Evolutionary conservation across 2,888 invertebrate species (phyloP).

Genomic region (Trissonchulus latispiculum): DNA sequence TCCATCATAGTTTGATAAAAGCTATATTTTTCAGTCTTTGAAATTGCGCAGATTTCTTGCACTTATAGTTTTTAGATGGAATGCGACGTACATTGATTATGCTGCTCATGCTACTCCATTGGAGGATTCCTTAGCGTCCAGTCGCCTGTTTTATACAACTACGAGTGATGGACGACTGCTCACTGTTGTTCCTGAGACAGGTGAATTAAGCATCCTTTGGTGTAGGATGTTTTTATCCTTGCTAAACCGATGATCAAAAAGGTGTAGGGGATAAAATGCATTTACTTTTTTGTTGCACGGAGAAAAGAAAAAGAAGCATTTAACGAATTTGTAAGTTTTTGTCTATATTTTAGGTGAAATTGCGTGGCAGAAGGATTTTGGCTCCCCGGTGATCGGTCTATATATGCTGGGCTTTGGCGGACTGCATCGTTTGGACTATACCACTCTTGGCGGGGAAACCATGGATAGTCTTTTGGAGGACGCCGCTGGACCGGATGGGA

Average conservation of each 20-base stretch:
- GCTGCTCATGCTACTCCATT: constrained; percentile 53
- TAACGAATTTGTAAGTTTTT: too few relatives aligned
- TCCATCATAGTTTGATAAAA: too few relatives aligned
- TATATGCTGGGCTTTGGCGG: constrained; percentile 54
- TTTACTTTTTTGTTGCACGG: too few relatives aligned
- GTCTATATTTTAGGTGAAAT: constrained; percentile 58
- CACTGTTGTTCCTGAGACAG: constrained; percentile 69
- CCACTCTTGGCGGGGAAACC: constrained; percentile 41
- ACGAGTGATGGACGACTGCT: constrained; percentile 75
- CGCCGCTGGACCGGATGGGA: too few relatives aligned
- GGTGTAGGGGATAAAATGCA: too few relatives aligned
- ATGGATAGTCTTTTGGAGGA: neutral
- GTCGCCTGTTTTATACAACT: constrained; percentile 52
- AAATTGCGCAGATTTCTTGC: too few relatives aligned
- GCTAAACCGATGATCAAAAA: too few relatives aligned
- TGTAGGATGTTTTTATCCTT: constrained; percentile 16
- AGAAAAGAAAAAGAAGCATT: too few relatives aligned
- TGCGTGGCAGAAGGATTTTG: constrained; percentile 74
- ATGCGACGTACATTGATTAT: constrained; percentile 92
- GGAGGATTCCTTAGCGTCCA: constrained; percentile 34
- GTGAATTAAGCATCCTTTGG: constrained; percentile 25
- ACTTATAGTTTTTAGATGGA: constrained; percentile 67
- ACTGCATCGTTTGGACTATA: constrained; percentile 42
- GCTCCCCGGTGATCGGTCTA: constrained; percentile 79
- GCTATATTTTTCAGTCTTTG: too few relatives aligned